Evolutionary conservation across 2,113 vertebrate species (phyloP), one percentile per base, ranked within the genome.

Genomic region (Pomatostomus ruficeps): DNA sequence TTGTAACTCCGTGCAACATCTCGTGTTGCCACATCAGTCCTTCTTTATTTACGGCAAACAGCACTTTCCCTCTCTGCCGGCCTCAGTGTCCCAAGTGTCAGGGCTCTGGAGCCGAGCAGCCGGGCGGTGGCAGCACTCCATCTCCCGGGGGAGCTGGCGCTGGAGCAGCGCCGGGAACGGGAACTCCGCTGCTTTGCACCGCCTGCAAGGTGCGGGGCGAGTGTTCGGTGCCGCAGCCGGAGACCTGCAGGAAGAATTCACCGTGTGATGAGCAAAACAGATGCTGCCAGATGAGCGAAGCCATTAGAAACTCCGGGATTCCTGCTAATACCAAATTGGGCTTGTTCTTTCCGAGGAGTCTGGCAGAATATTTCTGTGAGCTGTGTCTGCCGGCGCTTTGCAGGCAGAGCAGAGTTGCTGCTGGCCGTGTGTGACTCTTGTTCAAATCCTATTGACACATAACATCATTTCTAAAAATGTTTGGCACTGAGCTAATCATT

Each of bases 61-160:
- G 23, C 14, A 3, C 13, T 43, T 88, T 59, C 33, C 31, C 66
- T 74, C n/a, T 63, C 40, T n/a, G 8, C 8, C 7, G 10, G 6
- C 33, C 5, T 66, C 51, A 1, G 9, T 12, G 9, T 42, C 33
- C 28, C 38, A 6, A 45, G 68, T 82, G 45, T 24, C n/a, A 6
- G 45, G 18, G 78, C 62, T 76, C 55, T 12, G 48, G 46, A 66
- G 79, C 61, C 5, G 46, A 40, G 79, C 33, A 40, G 55, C 80
- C 91, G 62, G 76, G 91, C 21, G 87, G 82, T 87, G 92, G 92
- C 92, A 93, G 92, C 88, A 93, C 71, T 90, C 91, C 70, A 70
- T 89, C 79, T 84, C 72, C 72, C 26, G 12, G 63, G 78, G 48
- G 71, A 76, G 62, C 76, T 51, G 59, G 46, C 40, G 1, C 38